Evolutionary conservation across 2,113 vertebrate genomes (phyloP), one percentile per base, ranked within the genome.

Genomic region (Lucifuga dentata): DNA sequence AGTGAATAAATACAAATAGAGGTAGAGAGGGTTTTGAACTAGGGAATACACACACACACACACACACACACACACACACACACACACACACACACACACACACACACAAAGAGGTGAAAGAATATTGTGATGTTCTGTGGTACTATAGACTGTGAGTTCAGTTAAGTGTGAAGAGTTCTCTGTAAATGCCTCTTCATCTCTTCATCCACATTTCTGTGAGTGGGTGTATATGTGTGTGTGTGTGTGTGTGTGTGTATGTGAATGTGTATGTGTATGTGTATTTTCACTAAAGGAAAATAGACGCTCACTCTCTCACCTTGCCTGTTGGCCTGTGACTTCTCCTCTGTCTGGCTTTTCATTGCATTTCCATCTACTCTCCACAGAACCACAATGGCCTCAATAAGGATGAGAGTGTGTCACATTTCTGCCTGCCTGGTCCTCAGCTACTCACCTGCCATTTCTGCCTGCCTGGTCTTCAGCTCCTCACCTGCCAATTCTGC

Each of bases 391-490:
- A 67, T 10, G 33, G 45, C 58, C 35, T 62, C 65, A 71, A 55
- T 39, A 20, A 71, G n/a, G 62, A 76, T 35, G 60, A 59, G 33
- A 61, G 63, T 29, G 44, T n/a, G n/a, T n/a, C n/a, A n/a, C n/a
- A n/a, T n/a, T n/a, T n/a, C n/a, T n/a, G n/a, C n/a, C n/a, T n/a
- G n/a, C n/a, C n/a, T n/a, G n/a, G n/a, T n/a, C n/a, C n/a, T n/a
- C n/a, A n/a, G n/a, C n/a, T n/a, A n/a, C n/a, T n/a, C n/a, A n/a
- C n/a, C n/a, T n/a, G n/a, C n/a, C n/a, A n/a, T n/a, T n/a, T n/a
- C n/a, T n/a, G n/a, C n/a, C n/a, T n/a, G n/a, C n/a, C n/a, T n/a
- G n/a, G n/a, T n/a, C n/a, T n/a, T n/a, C n/a, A n/a, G n/a, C n/a
- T n/a, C n/a, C n/a, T n/a, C n/a, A n/a, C n/a, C n/a, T n/a, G n/a